Evolutionary conservation across 2,113 vertebrate genomes (phyloP), one percentile per base, ranked within the genome.

Genomic region (Aphyosemion australe): DNA sequence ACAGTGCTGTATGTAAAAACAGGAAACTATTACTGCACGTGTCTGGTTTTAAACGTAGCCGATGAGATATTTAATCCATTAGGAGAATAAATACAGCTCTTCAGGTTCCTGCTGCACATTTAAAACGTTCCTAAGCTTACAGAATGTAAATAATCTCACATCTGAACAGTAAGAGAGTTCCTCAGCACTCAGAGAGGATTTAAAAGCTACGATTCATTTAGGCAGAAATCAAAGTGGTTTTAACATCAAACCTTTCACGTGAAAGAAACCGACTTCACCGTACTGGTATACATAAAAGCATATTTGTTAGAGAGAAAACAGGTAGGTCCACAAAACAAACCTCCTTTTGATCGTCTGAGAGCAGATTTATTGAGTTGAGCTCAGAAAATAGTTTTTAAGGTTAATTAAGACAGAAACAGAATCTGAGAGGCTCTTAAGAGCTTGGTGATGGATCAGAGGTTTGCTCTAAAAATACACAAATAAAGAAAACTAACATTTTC

Each of bases 401-500:
- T 79, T 55, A 83, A 83, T 86, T 84, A 78, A 87, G 46, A 68
- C 72, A 31, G 74, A 53, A 58, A 70, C 61, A 63, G 72, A 79
- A 69, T 84, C 79, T 71, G 82, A 74, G 32, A 49, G 55, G 56
- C 78, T 80, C 85, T 86, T 74, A 78, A 70, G 45, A 70, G 60
- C 67, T 51, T 43, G 12, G 45, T 31, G 72, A 74, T 72, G 74
- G 76, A 48, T 58, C 0, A 32, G 63, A 56, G 52, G 37, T 4
- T 39, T 9, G 47, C 72, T 70, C 71, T 26, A 2, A 26, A 72
- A 60, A 26, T 62, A 73, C 60, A 49, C 63, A 69, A 79, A 77
- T 31, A 54, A 14, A 15, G n/a, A 10, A 54, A 26, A n/a, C 1
- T 34, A 10, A 37, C 34, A 37, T 37, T 37, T 37, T 10, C 9